Conservation (phyloP, 1,140 invertebrate genomes). For the Phymorhynchus buccinoides region DNA sequence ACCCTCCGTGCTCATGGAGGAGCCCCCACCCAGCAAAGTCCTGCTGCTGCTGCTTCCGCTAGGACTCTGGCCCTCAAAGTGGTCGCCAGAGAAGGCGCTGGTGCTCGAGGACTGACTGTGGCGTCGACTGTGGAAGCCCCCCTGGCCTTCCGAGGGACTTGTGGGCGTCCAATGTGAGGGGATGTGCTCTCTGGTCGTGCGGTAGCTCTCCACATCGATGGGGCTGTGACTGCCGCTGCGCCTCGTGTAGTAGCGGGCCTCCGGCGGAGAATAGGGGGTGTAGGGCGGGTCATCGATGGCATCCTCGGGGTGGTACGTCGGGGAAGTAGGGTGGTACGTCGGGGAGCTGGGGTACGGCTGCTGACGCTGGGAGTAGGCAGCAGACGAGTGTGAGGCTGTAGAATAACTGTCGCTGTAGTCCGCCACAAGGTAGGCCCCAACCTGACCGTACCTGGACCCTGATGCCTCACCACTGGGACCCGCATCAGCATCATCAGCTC, state of each 20-base stretch:
- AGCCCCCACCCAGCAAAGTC: neutral
- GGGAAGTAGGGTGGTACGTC: no score
- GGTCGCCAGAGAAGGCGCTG: neutral
- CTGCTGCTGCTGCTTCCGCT: neutral
- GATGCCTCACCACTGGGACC: neutral
- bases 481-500: neutral
- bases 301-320: no score
- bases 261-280: no score
- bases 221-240: neutral
- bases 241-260: no score
- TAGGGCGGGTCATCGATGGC: no score
- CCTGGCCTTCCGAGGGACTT: neutral
- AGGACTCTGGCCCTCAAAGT: neutral
- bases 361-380: neutral
- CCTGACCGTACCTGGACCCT: no score
- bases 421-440: no score
- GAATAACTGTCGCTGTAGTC: no score
- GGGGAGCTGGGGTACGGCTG: no score
- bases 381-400: neutral
- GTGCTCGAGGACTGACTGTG: neutral
- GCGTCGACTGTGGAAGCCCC: neutral
- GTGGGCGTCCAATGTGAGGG: no score
- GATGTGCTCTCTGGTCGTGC: neutral
- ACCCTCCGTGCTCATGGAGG: neutral
- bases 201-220: neutral